Evolutionary conservation across 1,140 invertebrate species (phyloP).

Genomic region (Bombus sibiricus): DNA sequence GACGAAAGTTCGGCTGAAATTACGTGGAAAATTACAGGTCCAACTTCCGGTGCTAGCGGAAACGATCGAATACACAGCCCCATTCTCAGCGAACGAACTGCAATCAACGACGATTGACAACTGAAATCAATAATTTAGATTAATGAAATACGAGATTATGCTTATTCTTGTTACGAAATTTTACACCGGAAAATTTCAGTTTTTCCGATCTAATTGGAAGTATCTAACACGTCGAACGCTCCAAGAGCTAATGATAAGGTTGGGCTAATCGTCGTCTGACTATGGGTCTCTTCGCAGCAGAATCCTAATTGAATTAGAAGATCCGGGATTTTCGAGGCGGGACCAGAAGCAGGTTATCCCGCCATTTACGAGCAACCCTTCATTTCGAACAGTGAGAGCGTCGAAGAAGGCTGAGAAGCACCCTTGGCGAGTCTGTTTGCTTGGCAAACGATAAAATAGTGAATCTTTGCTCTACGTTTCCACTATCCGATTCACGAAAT

Average conservation of each 20-base stretch:
- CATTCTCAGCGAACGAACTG: slow-evolving; percentile 55
- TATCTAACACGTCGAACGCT: neutral
- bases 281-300: slow-evolving; percentile 21
- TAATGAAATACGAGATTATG: neutral
- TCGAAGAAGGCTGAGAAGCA: slow-evolving; percentile 11
- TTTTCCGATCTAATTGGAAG: too few relatives aligned
- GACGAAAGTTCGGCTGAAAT: slow-evolving; percentile 74
- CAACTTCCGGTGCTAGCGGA: slow-evolving; percentile 75
- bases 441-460: slow-evolving; percentile 58
- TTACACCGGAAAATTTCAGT: neutral
- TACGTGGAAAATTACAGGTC: slow-evolving; percentile 74
- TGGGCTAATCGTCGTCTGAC: slow-evolving; percentile 26
- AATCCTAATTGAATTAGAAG: slow-evolving; percentile 64
- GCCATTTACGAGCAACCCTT: slow-evolving; percentile 60
- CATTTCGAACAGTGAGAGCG: slow-evolving; percentile 44
- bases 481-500: neutral
- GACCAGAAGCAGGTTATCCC: slow-evolving; percentile 48
- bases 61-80: slow-evolving; percentile 62
- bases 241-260: neutral
- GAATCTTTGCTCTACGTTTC: slow-evolving; percentile 20
- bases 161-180: neutral
- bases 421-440: slow-evolving; percentile 56
- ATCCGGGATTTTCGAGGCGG: slow-evolving; percentile 48
- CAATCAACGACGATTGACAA: slow-evolving; percentile 70
- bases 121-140: slow-evolving; percentile 54